These are phyloP conservation scores for Trissolcus japonicus DNA, from an alignment of 2,888 invertebrate genomes.

Conservation along the genomic window DNA sequence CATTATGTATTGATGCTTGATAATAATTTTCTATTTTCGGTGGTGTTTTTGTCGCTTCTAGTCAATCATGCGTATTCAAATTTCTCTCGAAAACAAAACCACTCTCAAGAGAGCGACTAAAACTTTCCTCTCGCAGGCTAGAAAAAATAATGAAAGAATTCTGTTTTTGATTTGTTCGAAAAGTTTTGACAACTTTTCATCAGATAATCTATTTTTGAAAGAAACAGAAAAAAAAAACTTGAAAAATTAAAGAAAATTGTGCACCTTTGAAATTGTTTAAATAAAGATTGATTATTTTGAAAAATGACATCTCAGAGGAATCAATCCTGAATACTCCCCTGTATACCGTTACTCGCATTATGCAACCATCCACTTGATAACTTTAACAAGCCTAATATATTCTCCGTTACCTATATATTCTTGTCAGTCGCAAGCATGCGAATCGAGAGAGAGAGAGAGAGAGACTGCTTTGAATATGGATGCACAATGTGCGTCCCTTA, in stretches of 20 bases:
- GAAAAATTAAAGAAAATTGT: neutral
- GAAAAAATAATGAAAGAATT: too few relatives aligned
- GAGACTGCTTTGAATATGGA: slow-evolving; percentile 49
- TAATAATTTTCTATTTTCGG: slow-evolving; percentile 19
- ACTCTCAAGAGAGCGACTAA: neutral
- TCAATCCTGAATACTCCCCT: slow-evolving; percentile 37
- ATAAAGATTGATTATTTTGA: too few relatives aligned
- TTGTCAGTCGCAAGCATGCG: slow-evolving; percentile 49
- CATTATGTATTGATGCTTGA: neutral
- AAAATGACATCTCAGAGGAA: slow-evolving; percentile 30
- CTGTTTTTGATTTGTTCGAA: too few relatives aligned
- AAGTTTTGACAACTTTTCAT: too few relatives aligned
- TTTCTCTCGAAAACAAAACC: too few relatives aligned
- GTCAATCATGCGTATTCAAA: too few relatives aligned
- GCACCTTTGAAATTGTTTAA: neutral
- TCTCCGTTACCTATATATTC: slow-evolving; percentile 53
- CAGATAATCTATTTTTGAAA: too few relatives aligned
- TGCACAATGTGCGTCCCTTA: slow-evolving; percentile 43
- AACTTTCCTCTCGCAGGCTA: neutral
- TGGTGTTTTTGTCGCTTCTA: neutral
- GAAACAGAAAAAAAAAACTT: too few relatives aligned
- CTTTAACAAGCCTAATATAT: slow-evolving; percentile 56
- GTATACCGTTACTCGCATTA: slow-evolving; percentile 43
- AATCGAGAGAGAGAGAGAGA: slow-evolving; percentile 51
- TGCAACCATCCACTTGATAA: slow-evolving; percentile 55